Evolutionary conservation across 1,140 invertebrate species (phyloP).

Genomic region (Zaprionus lachaisei): DNA sequence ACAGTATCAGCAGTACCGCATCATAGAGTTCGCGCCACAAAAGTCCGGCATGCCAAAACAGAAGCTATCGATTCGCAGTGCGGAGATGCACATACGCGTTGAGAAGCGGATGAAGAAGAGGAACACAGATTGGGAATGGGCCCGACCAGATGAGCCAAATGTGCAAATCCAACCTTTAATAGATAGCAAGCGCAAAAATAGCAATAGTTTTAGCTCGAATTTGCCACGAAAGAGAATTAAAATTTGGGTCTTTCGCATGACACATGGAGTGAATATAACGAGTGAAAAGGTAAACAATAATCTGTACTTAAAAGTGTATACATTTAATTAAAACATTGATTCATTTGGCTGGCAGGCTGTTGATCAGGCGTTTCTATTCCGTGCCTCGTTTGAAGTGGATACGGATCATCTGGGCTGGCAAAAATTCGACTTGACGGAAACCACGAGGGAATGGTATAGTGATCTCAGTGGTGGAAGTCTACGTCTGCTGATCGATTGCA

Average conservation of each 20-base stretch:
- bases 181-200: slow-evolving; percentile 42
- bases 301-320: not conserved
- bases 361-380: slow-evolving; percentile 87
- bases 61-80: slow-evolving; percentile 74
- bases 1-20: slow-evolving; percentile 89
- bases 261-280: slow-evolving; percentile 61
- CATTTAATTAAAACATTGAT: not conserved
- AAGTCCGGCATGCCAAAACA: slow-evolving; percentile 87
- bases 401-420: slow-evolving; percentile 92
- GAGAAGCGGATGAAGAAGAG: slow-evolving; percentile 41
- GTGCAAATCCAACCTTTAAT: slow-evolving; percentile 23
- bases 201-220: slow-evolving; percentile 16
- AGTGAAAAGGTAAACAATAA: slow-evolving; percentile 50
- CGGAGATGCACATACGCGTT: slow-evolving; percentile 77
- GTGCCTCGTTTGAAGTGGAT: slow-evolving; percentile 89
- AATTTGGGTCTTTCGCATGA: slow-evolving; percentile 78
- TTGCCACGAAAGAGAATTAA: slow-evolving; percentile 48
- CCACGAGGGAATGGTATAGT: slow-evolving; percentile 90
- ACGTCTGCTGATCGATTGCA: slow-evolving; percentile 92
- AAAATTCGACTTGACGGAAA: slow-evolving; percentile 92
- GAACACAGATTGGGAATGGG: slow-evolving; percentile 29
- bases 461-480: slow-evolving; percentile 86
- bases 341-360: slow-evolving; percentile 85
- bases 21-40: slow-evolving; percentile 91
- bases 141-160: slow-evolving; percentile 12